Evolutionary conservation across 2,888 invertebrate genomes (phyloP), one percentile per base, ranked within the genome.

Genomic region (Phyllotreta cruciferae): DNA sequence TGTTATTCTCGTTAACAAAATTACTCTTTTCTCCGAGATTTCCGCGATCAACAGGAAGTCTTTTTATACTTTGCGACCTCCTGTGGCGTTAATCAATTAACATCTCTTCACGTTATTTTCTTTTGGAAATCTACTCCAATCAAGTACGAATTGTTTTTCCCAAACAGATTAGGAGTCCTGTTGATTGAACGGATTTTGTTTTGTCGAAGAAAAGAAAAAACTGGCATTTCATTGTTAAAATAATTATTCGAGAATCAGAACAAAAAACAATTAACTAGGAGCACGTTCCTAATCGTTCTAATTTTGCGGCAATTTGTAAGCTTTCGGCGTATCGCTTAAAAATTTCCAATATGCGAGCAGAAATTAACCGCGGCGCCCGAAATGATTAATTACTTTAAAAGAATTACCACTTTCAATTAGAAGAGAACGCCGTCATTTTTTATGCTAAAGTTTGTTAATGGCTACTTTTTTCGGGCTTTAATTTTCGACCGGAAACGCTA

Each of bases 331-430:
- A 54, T 8, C 53, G 44, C 10, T 42, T 37, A 24, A 49, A 56
- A 61, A 55, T 61, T 50, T 47, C 50, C 11, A 39, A 61, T 41
- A 55, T 47, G 39, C 61, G 61, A 60, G 55, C 41, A 14, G 35
- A 53, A 62, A 57, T 62, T 57, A 53, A 52, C 11, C 62, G 24
- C 53, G 53, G 42, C 49, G 41, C 45, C 37, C 55, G 60, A 62
- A 42, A 62, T 66, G 66, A 66, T 66, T 62, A 66, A 66, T 66
- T 62, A 52, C 55, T 54, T 49, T 13, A 64, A 62, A 62, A 56
- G 62, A 66, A 66, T 64, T 60, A 66, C 60, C 54, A 50, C 62
- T 64, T 66, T 64, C 64, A 66, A 66, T 66, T 66, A 64, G 50
- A 66, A 56, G 37, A 60, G 54, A 60, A 49, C 53, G 56, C 62